A percentile compares a stretch with the other conserved stretches of the same genome.
phyloP scores from a whole-genome alignment of 2,888 invertebrate genomes.

The Pseudococcus jackbeardsleyi region DNA sequence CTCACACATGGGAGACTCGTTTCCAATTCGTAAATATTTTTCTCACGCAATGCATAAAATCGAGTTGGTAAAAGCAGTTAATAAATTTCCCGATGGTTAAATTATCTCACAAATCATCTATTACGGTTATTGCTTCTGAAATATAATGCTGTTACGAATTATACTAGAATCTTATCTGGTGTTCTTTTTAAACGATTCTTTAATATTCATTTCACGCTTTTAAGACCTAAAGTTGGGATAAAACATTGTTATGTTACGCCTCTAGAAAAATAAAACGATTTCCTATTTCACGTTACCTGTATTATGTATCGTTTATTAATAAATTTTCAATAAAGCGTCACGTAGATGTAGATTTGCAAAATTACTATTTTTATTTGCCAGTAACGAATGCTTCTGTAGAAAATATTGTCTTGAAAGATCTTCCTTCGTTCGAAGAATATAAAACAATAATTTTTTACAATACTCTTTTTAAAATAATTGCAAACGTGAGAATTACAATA shows the following conservation, averaged over 20 bases:
- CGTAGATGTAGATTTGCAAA: conserved; percentile 11
- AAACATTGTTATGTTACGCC: conserved; percentile 16
- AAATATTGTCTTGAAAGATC: neutral
- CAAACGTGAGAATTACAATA: neutral
- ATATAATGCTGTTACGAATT: conserved; percentile 46
- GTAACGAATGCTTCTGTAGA: neutral
- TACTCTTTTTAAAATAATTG: neutral
- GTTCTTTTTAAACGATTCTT: conserved; percentile 45
- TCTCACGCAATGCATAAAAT: neutral
- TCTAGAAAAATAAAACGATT: conserved; percentile 48
- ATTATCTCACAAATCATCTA: conserved; percentile 55
- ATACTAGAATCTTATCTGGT: conserved; percentile 36
- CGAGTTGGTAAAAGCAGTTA: neutral
- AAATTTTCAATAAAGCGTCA: conserved; percentile 27
- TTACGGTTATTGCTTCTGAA: conserved; percentile 54
- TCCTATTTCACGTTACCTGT: conserved; percentile 1
- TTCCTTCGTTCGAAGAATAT: neutral
- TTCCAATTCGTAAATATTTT: conserved; percentile 24
- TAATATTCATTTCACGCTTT: conserved; percentile 51
- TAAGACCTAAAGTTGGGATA: conserved; percentile 36
- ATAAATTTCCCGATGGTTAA: conserved; percentile 30
- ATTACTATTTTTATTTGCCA: conserved; percentile 35
- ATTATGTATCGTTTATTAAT: conserved; percentile 15
- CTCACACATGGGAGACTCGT: neutral
- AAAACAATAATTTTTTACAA: neutral